Percentiles rank a stretch among this genome's conserved stretches.
phyloP scores from a whole-genome alignment of 1,140 invertebrate species.

The Matsumurasca onukii region DNA sequence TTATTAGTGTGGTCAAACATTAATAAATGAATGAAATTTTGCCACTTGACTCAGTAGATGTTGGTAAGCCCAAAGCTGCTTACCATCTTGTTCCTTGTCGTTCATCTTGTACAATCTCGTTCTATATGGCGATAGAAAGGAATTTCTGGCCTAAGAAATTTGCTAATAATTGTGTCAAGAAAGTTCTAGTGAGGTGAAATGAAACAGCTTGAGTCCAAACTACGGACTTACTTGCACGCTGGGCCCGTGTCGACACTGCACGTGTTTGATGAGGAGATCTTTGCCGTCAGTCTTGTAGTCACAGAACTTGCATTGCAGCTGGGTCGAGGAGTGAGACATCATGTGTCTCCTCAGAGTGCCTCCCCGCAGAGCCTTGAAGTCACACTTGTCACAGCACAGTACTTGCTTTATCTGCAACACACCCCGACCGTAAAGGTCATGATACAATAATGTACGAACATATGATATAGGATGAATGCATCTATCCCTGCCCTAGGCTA shows the following conservation, averaged over 20 bases:
- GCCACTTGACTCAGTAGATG: no score
- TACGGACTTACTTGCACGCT: neutral
- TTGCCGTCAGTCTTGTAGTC: constrained; percentile 22
- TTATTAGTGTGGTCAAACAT: no score
- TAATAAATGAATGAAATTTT: no score
- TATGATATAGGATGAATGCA: neutral
- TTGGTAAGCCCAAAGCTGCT: no score
- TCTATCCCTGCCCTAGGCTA: neutral
- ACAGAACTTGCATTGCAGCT: constrained; percentile 20
- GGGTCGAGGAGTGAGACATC: neutral
- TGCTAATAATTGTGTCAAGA: no score
- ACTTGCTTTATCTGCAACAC: constrained; percentile 1
- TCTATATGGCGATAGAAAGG: no score
- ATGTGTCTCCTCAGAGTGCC: constrained; percentile 12
- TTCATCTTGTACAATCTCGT: no score
- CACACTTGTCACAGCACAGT: constrained; percentile 22
- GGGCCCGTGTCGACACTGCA: neutral
- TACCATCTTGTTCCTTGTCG: no score
- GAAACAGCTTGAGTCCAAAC: neutral
- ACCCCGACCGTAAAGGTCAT: no score
- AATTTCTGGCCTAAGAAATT: no score
- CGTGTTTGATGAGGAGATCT: constrained; percentile 1
- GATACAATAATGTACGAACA: neutral
- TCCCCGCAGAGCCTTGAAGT: constrained; percentile 12
- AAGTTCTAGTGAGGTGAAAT: no score